Conservation (phyloP, 2,888 invertebrate genomes). For the Allacma fusca region DNA sequence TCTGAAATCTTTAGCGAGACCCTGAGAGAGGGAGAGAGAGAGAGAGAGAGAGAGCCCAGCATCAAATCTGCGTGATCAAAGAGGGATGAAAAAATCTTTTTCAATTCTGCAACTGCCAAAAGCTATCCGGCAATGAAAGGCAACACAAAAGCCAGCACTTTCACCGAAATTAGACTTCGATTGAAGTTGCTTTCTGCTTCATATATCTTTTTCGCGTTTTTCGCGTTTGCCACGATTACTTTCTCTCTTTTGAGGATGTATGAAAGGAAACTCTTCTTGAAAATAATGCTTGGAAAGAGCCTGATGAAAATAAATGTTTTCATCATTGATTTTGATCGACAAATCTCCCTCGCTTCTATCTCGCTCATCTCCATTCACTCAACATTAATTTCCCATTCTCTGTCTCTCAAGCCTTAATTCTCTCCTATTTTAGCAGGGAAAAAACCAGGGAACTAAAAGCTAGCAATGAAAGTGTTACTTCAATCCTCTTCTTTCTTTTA, state of each 20-base stretch:
- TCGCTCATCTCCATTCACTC: constrained; percentile 43
- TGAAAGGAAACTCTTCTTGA: constrained; percentile 24
- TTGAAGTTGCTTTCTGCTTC: constrained; percentile 61
- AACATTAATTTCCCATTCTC: constrained; percentile 46
- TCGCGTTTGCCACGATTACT: constrained; percentile 57
- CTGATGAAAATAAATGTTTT: constrained; percentile 54
- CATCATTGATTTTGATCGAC: constrained; percentile 55
- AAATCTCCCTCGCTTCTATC: constrained; percentile 47
- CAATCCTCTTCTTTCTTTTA: constrained; percentile 12
- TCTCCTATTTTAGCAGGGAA: constrained; percentile 6
- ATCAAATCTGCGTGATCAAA: constrained; percentile 60
- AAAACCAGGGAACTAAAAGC: constrained; percentile 13
- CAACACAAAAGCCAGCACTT: constrained; percentile 61
- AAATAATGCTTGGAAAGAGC: constrained; percentile 6
- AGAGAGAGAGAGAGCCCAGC: constrained; percentile 25
- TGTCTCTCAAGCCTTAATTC: constrained; percentile 24
- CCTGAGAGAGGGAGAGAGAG: constrained; percentile 5
- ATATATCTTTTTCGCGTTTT: constrained; percentile 57
- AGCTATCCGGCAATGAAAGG: constrained; percentile 61
- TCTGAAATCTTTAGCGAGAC: constrained; percentile 8
- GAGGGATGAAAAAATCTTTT: constrained; percentile 57
- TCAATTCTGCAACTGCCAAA: constrained; percentile 61
- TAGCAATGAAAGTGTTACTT: constrained; percentile 23
- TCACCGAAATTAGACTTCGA: constrained; percentile 62
- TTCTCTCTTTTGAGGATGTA: constrained; percentile 35